Conservation (phyloP, 1,140 invertebrate genomes). For the Bradynema listronoti region DNA sequence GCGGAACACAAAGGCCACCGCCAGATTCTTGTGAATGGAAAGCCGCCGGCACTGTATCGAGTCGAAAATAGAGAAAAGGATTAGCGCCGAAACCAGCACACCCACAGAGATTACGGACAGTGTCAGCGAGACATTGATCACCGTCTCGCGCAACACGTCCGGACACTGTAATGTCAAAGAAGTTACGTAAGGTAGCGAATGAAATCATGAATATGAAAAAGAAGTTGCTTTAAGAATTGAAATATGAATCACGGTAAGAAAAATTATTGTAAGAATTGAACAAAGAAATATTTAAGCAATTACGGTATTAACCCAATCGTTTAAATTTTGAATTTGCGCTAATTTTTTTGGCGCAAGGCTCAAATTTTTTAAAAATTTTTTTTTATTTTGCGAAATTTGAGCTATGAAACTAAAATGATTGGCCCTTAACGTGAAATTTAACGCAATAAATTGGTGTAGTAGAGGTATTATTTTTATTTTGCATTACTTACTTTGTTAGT, state of each 20-base stretch:
- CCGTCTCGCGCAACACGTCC: slow-evolving; percentile 47
- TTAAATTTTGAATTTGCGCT: not conserved
- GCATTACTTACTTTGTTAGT: too few relatives aligned
- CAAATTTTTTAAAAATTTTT: too few relatives aligned
- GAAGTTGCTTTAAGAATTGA: slow-evolving; percentile 17
- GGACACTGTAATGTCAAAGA: too few relatives aligned
- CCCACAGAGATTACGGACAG: slow-evolving; percentile 52
- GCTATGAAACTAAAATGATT: too few relatives aligned
- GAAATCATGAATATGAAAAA: too few relatives aligned
- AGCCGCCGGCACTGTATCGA: slow-evolving; percentile 55
- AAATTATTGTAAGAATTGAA: slow-evolving; percentile 10
- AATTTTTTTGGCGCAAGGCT: too few relatives aligned
- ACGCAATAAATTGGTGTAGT: too few relatives aligned
- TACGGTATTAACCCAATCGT: slow-evolving; percentile 19
- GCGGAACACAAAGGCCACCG: slow-evolving; percentile 60
- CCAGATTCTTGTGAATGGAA: slow-evolving; percentile 62
- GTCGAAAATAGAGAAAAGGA: slow-evolving; percentile 55
- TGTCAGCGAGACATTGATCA: slow-evolving; percentile 52
- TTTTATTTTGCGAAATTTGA: too few relatives aligned
- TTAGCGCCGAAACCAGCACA: slow-evolving; percentile 46
- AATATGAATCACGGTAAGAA: slow-evolving; percentile 10
- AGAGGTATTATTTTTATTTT: too few relatives aligned
- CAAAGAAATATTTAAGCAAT: slow-evolving; percentile 3
- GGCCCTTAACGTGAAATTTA: too few relatives aligned
- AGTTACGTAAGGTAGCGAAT: too few relatives aligned